Conservation (phyloP, 2,113 vertebrate genomes). For the Helogale parvula region DNA sequence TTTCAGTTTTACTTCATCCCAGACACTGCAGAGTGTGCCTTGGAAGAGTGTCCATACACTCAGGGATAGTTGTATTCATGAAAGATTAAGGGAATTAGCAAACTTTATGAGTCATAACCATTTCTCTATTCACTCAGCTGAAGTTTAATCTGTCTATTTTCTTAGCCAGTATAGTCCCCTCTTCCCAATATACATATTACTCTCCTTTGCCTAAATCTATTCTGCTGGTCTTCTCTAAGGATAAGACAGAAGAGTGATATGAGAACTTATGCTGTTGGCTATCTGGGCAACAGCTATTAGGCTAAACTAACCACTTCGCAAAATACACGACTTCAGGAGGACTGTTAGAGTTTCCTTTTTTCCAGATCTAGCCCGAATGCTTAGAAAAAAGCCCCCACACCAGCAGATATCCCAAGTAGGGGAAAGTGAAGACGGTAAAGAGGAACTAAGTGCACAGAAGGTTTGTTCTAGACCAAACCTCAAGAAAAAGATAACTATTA, state of each 20-base stretch:
- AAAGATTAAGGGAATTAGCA: neutral
- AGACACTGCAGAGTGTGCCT: neutral
- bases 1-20: neutral
- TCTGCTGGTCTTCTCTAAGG: neutral
- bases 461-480: conserved; percentile 56
- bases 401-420: conserved; percentile 79
- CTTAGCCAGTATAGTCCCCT: neutral
- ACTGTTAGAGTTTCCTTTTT: conserved; percentile 77
- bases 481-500: conserved; percentile 72
- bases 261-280: conserved; percentile 60
- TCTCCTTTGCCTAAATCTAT: neutral
- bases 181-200: neutral
- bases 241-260: neutral
- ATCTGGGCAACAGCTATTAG: conserved; percentile 56
- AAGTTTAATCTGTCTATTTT: neutral
- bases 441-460: conserved; percentile 74
- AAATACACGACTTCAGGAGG: conserved; percentile 64
- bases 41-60: neutral
- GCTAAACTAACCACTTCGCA: conserved; percentile 74
- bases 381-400: conserved; percentile 81
- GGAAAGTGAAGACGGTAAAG: conserved; percentile 79
- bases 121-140: neutral
- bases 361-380: conserved; percentile 69
- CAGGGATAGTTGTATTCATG: neutral
- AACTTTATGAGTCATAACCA: neutral